Conservation (phyloP, 2,797 vertebrate genomes). For the Sebastiscus tertius region DNA sequence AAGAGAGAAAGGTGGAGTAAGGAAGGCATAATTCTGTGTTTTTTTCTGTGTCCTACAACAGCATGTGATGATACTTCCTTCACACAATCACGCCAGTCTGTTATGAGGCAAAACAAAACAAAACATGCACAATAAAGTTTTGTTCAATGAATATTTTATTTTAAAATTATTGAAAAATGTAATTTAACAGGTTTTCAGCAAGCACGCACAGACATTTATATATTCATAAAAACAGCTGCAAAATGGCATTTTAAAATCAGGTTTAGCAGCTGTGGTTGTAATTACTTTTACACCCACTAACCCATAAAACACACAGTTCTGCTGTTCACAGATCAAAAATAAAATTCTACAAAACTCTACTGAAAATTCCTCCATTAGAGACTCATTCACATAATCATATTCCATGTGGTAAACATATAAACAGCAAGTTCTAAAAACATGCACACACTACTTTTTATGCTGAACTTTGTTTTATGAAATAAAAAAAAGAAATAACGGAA, state of each 20-base stretch:
- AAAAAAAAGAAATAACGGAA: neutral
- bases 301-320: neutral
- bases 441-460: neutral
- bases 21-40: neutral
- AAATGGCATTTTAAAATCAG: neutral
- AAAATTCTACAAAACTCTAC: neutral
- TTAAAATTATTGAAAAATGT: neutral
- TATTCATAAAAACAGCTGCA: constrained; percentile 14
- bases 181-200: neutral
- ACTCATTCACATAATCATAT: neutral
- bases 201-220: neutral
- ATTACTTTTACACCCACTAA: neutral
- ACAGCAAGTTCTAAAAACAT: neutral
- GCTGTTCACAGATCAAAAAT: neutral
- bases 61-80: neutral
- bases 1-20: neutral
- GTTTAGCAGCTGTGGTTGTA: neutral
- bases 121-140: neutral
- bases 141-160: constrained; percentile 7
- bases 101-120: neutral
- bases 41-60: neutral
- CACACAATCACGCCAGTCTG: neutral
- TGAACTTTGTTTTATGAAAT: neutral
- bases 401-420: neutral
- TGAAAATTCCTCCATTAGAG: neutral